Conservation (phyloP, 2,797 vertebrate genomes). For the Geotrypetes seraphini region DNA sequence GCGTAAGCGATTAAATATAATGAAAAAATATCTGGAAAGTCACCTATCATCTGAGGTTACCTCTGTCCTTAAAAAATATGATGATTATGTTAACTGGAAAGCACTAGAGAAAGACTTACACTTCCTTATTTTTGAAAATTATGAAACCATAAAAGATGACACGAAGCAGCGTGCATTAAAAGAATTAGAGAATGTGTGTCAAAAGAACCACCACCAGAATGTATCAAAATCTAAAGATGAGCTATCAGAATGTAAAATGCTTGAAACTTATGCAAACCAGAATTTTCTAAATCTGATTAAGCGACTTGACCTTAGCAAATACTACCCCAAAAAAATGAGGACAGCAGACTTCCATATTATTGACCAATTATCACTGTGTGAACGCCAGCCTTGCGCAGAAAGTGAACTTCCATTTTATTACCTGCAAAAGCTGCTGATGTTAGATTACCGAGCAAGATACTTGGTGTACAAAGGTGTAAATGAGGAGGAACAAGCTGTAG, state of each 20-base stretch:
- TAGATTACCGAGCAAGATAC: conserved; percentile 39
- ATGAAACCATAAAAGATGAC: neutral
- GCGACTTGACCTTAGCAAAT: conserved; percentile 24
- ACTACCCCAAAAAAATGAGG: conserved; percentile 33
- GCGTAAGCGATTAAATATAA: conserved; percentile 13
- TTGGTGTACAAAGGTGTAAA: conserved; percentile 9
- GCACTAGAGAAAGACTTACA: conserved; percentile 23
- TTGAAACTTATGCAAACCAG: no score
- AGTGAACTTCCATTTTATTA: conserved; percentile 22
- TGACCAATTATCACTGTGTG: conserved; percentile 7
- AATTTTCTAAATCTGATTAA: conserved; percentile 25
- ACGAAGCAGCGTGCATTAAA: neutral
- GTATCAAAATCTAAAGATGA: neutral
- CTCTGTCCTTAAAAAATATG: conserved; percentile 13
- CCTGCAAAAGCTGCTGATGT: conserved; percentile 35
- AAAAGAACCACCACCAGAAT: neutral
- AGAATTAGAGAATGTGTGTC: conserved; percentile 14
- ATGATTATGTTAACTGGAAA: conserved; percentile 13
- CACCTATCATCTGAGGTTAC: conserved; percentile 12
- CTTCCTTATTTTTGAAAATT: conserved; percentile 5
- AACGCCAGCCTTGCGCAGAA: conserved; percentile 21
- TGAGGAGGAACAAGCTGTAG: neutral
- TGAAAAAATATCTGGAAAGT: conserved; percentile 11
- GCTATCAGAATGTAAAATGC: no score
- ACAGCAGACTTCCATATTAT: conserved; percentile 27